phyloP scores from a whole-genome alignment of 2,113 vertebrate species.

The Uria lomvia region DNA sequence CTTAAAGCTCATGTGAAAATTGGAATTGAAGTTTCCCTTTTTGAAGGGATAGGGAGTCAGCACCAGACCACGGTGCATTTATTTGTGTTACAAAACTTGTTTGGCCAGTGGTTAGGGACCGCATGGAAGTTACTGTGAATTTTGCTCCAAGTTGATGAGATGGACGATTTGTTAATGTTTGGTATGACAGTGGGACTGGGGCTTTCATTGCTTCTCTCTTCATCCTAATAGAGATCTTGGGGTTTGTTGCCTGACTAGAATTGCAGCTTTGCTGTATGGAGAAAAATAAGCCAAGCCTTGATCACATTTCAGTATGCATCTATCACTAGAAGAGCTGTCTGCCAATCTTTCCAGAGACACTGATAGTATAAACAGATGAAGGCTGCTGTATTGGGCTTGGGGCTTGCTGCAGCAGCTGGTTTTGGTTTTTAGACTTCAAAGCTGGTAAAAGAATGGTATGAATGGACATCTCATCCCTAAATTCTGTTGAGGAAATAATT shows the following conservation, averaged over 20 bases:
- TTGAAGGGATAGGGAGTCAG: too few relatives aligned
- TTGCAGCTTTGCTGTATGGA: constrained; percentile 19
- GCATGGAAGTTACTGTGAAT: constrained; percentile 14
- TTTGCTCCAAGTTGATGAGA: background rate
- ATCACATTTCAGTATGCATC: constrained; percentile 49
- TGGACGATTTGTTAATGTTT: constrained; percentile 3
- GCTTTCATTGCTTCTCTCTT: constrained; percentile 5
- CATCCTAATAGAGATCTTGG: constrained; percentile 38
- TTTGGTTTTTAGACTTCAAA: too few relatives aligned
- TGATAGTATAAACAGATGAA: constrained; percentile 57
- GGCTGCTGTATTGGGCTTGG: background rate
- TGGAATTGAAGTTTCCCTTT: too few relatives aligned
- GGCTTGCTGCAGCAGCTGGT: too few relatives aligned
- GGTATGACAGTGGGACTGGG: background rate
- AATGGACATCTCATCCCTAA: too few relatives aligned
- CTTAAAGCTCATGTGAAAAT: too few relatives aligned
- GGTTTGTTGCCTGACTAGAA: constrained; percentile 36
- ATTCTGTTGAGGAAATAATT: too few relatives aligned
- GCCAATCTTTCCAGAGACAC: constrained; percentile 41
- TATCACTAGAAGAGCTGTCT: constrained; percentile 48
- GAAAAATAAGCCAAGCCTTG: constrained; percentile 20
- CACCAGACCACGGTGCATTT: accelerated
- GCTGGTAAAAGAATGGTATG: too few relatives aligned
- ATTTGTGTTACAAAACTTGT: background rate
- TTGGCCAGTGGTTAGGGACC: background rate